Evolutionary conservation across 2,888 invertebrate genomes (phyloP), one percentile per base, ranked within the genome.

Genomic region (Heliconius erato): DNA sequence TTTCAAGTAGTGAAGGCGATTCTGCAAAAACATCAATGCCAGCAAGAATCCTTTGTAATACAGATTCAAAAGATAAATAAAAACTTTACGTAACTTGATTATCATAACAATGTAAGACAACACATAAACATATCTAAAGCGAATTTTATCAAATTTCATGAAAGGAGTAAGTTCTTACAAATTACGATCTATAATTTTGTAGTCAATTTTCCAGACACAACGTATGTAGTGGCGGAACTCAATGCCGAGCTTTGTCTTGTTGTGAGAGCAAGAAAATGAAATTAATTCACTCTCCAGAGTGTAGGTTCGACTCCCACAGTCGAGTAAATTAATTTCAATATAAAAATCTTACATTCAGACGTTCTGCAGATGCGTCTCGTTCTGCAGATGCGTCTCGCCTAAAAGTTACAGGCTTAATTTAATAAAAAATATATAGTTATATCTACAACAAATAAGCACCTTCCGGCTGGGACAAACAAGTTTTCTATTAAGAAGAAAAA

Each of bases 401-500:
- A 1, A 49, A 49, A 49, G 1, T 5, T 49, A 49, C 14, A 5
- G 16, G 4, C 3, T 69, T 35, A 69, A 69, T 35, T 69, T 11
- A 23, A 69, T 11, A 23, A 69, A 12, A 69, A 28, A 23, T 0
- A 54, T 54, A 9, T 54, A 23, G 7, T 0, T 19, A 40, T 63
- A 23, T 23, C n/a, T n/a, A 40, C 6, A 71, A 23, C 2, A 1
- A 49, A 49, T 11, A 74, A 59, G 4, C 12, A 59, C 54, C 59
- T 23, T 14, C n/a, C 9, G 23, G n/a, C n/a, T n/a, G 59, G 14
- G 44, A 76, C 78, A 84, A 84, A 82, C 80, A 83, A 84, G 59
- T 87, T 90, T 91, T 92, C 92, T 91, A 92, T 92, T 85, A 85
- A 86, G 83, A 81, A 84, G 86, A 88, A 90, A 88, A 92, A 91